A percentile compares a stretch with the other conserved stretches of the same genome.
These are phyloP conservation scores for Pseudopodoces humilis DNA, from an alignment of 2,113 vertebrate species.

Conservation along the genomic window DNA sequence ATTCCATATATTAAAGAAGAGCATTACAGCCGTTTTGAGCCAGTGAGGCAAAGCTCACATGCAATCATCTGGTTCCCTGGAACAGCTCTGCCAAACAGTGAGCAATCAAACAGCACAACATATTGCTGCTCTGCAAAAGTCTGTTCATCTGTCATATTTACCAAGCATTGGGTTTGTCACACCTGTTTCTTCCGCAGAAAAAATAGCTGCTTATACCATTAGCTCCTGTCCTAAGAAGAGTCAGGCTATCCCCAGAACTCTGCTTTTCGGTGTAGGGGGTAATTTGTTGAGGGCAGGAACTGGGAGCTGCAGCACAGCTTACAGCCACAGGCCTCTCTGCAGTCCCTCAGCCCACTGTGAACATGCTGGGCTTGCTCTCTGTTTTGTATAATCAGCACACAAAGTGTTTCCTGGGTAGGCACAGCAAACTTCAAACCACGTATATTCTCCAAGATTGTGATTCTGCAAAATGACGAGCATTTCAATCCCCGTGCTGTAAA, in stretches of 20 bases:
- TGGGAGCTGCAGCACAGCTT: background rate
- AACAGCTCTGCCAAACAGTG: background rate
- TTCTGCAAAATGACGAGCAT: background rate
- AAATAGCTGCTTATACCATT: background rate
- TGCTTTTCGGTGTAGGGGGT: background rate
- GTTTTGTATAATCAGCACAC: background rate
- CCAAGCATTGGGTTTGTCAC: background rate
- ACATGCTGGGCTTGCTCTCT: background rate
- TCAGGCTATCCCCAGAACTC: background rate
- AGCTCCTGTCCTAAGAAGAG: background rate
- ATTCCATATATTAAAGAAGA: background rate
- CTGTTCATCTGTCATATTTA: conserved; percentile 37
- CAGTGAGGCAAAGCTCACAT: background rate
- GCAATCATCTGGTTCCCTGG: background rate
- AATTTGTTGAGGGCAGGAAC: background rate
- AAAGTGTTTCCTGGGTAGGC: background rate
- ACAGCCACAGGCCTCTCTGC: background rate
- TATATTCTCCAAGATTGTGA: background rate
- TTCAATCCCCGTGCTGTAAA: background rate
- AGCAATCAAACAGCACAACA: conserved; percentile 29
- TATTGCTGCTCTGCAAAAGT: background rate
- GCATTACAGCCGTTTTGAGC: background rate
- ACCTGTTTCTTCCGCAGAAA: background rate
- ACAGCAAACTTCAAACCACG: background rate
- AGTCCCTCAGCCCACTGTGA: background rate